A percentile compares a stretch with the other conserved stretches of the same genome.
These are phyloP conservation scores for Aricia artaxerxes DNA, from an alignment of 2,888 invertebrate species.

Conservation along the genomic window DNA sequence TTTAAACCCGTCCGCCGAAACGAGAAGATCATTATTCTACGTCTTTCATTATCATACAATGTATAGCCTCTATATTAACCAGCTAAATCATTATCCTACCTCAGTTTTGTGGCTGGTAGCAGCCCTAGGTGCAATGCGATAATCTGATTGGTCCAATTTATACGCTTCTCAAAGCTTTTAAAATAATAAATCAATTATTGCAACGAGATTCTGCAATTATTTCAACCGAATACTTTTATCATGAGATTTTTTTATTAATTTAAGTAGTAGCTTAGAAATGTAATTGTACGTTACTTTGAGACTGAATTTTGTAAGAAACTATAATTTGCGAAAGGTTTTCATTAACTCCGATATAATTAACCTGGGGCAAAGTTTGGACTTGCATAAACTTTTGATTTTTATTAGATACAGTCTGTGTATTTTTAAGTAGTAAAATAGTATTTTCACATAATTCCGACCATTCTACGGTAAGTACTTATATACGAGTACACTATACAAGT, in stretches of 20 bases:
- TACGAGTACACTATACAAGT: not conserved
- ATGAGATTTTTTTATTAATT: not conserved
- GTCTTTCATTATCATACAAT: too few species aligned
- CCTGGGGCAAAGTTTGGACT: too few species aligned
- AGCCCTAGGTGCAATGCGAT: conserved; percentile 30
- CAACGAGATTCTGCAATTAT: conserved; percentile 21
- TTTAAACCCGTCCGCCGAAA: too few species aligned
- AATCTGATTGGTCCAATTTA: conserved; percentile 39
- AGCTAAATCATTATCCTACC: too few species aligned
- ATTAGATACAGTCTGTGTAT: too few species aligned
- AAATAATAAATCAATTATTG: conserved; percentile 31
- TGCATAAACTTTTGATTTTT: too few species aligned
- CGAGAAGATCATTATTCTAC: too few species aligned
- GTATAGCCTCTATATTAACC: too few species aligned
- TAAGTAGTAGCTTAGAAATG: conserved; percentile 9
- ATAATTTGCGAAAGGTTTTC: not conserved
- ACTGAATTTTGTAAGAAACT: not conserved
- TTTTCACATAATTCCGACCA: not conserved
- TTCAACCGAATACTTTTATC: conserved; percentile 6
- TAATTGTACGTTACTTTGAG: not conserved
- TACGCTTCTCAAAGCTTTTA: conserved; percentile 31
- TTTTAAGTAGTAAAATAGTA: not conserved
- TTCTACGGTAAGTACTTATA: not conserved
- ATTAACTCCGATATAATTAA: too few species aligned
- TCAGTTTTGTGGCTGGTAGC: not conserved